Conservation (phyloP, 2,113 vertebrate genomes). For the Caranx ignobilis region DNA sequence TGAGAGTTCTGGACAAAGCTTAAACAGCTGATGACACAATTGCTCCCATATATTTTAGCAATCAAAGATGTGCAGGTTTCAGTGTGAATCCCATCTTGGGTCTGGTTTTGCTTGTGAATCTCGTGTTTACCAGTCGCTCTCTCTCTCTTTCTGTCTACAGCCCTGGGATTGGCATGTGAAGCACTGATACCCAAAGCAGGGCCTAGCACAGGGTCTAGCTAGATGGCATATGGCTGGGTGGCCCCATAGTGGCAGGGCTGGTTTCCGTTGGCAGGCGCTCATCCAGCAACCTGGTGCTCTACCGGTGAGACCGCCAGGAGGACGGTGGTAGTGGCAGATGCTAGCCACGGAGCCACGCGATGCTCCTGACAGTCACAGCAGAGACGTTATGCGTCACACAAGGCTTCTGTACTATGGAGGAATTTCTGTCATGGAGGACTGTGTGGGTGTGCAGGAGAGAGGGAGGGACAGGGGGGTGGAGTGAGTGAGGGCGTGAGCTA, state of each 20-base stretch:
- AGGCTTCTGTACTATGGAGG: conserved; percentile 60
- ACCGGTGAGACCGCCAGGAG: conserved; percentile 51
- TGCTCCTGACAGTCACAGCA: conserved; percentile 64
- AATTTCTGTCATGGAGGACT: conserved; percentile 64
- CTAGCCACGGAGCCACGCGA: conserved; percentile 51
- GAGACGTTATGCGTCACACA: conserved; percentile 55
- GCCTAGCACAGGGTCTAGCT: conserved; percentile 51
- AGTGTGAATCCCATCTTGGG: background rate
- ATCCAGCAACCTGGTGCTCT: conserved; percentile 68
- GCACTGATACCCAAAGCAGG: conserved; percentile 27
- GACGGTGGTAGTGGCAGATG: conserved; percentile 74
- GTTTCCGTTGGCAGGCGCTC: conserved; percentile 64
- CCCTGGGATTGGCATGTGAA: conserved; percentile 24
- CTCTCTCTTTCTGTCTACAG: conserved; percentile 46
- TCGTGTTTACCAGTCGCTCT: conserved; percentile 1
- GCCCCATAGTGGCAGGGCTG: conserved; percentile 53
- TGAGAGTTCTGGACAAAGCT: too few species aligned
- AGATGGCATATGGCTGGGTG: conserved; percentile 67
- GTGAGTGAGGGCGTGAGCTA: conserved; percentile 16
- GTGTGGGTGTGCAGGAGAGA: conserved; percentile 26
- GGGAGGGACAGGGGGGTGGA: background rate
- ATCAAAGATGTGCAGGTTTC: background rate
- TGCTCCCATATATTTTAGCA: background rate
- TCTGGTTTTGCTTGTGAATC: conserved; percentile 17
- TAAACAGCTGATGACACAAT: background rate